Percentiles rank a stretch among this genome's conserved stretches.
These are phyloP conservation scores for Craterocephalus amniculus DNA, from an alignment of 2,797 vertebrate species.

Conservation along the genomic window DNA sequence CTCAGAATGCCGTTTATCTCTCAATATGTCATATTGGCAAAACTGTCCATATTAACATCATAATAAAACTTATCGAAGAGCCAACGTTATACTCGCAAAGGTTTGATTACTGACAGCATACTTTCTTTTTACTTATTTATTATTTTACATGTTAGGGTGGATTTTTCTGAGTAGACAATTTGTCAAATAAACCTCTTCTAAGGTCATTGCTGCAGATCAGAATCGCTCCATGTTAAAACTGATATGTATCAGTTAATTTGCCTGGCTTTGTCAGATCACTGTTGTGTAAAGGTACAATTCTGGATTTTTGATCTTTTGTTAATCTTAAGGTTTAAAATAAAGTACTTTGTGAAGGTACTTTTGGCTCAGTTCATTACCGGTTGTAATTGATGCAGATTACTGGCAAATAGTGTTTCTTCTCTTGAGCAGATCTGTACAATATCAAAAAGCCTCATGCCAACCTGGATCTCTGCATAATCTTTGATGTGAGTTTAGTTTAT, in stretches of 20 bases:
- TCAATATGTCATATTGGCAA: background rate
- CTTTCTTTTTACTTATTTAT: background rate
- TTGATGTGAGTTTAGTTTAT: conserved; percentile 2
- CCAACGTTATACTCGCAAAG: background rate
- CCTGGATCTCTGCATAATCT: conserved; percentile 13
- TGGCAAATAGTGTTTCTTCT: background rate
- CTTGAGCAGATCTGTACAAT: background rate
- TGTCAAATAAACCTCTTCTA: too few species aligned
- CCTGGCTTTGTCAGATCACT: too few species aligned
- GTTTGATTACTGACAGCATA: background rate
- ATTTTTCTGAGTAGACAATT: too few species aligned
- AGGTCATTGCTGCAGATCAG: background rate
- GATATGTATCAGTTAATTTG: too few species aligned
- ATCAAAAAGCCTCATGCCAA: background rate
- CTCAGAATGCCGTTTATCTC: background rate
- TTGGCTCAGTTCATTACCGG: background rate
- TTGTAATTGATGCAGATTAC: background rate
- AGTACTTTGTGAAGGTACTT: background rate
- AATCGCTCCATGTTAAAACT: too few species aligned
- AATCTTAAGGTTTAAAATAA: background rate
- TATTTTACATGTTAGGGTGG: background rate
- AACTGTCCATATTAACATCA: background rate
- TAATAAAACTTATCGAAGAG: background rate
- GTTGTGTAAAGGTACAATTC: background rate
- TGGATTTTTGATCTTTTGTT: background rate